Evolutionary conservation across 2,113 vertebrate genomes (phyloP), one percentile per base, ranked within the genome.

Genomic region (Micronycteris hirsuta): DNA sequence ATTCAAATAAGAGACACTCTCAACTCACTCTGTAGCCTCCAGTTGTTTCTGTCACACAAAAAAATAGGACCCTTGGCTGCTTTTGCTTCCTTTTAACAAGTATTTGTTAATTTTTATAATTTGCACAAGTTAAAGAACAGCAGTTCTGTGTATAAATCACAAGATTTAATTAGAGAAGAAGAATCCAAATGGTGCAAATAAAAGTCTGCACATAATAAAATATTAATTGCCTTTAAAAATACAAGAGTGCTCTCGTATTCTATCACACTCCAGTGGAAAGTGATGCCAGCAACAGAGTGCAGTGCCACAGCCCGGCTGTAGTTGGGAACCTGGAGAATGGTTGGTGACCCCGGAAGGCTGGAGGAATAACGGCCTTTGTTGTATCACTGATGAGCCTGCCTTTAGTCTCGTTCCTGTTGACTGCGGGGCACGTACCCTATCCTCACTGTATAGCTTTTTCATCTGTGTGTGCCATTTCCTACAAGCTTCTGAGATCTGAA

Each of bases 171-270:
- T 97, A 97, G 86, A 97, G 96, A 98, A 98, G 65, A 96, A 89
- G 92, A 98, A 97, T 77, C 19, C 89, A 95, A 94, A 96, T 83
- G 78, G 96, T 65, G 78, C 97, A 97, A 97, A 93, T 65, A 97
- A 97, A 97, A 97, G 96, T 24, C 76, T 81, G 80, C 0, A 0
- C 76, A 93, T 85, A 97, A 97, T 95, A 88, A 89, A 97, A 91
- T 83, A 97, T 97, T 96, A 97, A 98, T 97, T 97, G 80, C 67
- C 82, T 94, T 96, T 98, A 96, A 98, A 97, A 97, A 96, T 95
- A 80, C 33, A 96, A 67, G 47, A 81, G 58, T 6, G 4, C 76
- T 96, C 88, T 80, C 73, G 93, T 41, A 97, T 97, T 97, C 95
- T 81, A 97, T 93, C 93, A 71, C 82, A 93, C 96, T 97, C 28